Evolutionary conservation across 2,113 vertebrate genomes (phyloP).

Genomic region (Thymallus thymallus): DNA sequence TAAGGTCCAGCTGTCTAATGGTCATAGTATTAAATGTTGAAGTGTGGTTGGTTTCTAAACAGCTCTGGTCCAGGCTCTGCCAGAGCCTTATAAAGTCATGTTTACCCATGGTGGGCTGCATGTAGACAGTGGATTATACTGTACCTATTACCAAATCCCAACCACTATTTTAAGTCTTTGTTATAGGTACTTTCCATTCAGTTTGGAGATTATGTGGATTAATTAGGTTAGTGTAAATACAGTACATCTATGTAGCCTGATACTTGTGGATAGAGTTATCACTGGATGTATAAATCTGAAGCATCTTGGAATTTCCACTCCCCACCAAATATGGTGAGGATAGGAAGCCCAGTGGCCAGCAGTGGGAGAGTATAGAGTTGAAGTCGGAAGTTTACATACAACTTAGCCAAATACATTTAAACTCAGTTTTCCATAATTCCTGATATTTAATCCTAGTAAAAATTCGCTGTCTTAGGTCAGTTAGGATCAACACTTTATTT

Average conservation of each 20-base stretch:
- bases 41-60: not conserved
- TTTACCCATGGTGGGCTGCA: not conserved
- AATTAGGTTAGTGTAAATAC: not conserved
- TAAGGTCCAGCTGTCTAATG: slow-evolving; percentile 27
- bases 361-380: not conserved
- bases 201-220: not conserved
- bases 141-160: too few relatives aligned
- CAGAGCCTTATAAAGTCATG: slow-evolving; percentile 13
- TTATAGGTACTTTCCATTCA: not conserved
- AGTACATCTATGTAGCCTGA: not conserved
- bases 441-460: too few relatives aligned
- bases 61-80: not conserved
- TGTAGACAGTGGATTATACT: not conserved
- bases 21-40: not conserved
- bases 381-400: too few relatives aligned
- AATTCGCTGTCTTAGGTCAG: too few relatives aligned
- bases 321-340: too few relatives aligned
- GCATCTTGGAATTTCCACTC: too few relatives aligned
- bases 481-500: too few relatives aligned
- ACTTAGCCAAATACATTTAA: too few relatives aligned
- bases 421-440: too few relatives aligned
- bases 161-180: not conserved
- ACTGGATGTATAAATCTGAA: too few relatives aligned
- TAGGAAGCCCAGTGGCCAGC: not conserved
- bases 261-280: too few relatives aligned